phyloP scores from a whole-genome alignment of 2,113 vertebrate species.

The Heptranchias perlo region DNA sequence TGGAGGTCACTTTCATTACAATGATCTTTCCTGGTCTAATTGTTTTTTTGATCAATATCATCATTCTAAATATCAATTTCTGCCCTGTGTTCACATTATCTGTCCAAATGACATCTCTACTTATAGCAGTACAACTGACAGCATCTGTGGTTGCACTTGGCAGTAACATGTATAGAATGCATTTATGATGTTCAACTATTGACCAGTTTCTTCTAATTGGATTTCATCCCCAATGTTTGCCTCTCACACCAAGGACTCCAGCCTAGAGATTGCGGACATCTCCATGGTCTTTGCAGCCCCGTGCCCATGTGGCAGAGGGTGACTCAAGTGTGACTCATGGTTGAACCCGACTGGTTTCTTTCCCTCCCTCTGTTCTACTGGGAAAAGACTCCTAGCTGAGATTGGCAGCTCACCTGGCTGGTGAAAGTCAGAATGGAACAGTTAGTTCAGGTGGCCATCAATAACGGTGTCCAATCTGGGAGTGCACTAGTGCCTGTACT shows the following conservation, averaged over 20 bases:
- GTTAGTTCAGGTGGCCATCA: too few species aligned
- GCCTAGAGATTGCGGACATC: not conserved
- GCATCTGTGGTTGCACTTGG: not conserved
- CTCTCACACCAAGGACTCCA: not conserved
- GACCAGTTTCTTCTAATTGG: not conserved
- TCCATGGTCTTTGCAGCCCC: too few species aligned
- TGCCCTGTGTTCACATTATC: not conserved
- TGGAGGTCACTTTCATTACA: not conserved
- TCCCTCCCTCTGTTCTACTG: not conserved
- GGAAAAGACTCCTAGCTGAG: too few species aligned
- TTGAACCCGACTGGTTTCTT: not conserved
- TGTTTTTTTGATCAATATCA: not conserved
- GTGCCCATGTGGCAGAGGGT: not conserved
- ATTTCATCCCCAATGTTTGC: not conserved
- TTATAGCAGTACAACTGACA: not conserved
- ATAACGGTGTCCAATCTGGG: too few species aligned
- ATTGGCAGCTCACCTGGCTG: too few species aligned
- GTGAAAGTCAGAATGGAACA: too few species aligned
- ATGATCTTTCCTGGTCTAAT: not conserved
- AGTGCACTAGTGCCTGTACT: too few species aligned
- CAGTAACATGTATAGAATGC: not conserved
- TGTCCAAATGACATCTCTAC: not conserved
- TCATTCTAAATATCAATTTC: not conserved
- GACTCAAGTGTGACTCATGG: not conserved
- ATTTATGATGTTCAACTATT: not conserved